Percentiles rank a stretch among this genome's conserved stretches.
Conservation (phyloP, 2,888 invertebrate genomes). For the Mantis religiosa region DNA sequence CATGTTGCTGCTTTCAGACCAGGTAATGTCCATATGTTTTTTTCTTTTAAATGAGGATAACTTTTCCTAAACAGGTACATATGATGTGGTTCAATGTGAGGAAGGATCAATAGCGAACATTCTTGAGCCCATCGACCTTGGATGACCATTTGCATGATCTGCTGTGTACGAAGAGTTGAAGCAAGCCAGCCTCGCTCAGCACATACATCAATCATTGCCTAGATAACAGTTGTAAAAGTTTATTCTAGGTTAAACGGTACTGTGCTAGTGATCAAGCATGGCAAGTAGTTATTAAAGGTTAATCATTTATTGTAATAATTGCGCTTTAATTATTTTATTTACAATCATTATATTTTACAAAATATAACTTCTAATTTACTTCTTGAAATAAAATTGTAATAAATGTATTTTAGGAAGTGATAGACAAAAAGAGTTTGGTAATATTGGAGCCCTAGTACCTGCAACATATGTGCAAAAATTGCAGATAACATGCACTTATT, state of each 20-base stretch:
- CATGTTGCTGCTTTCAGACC: constrained; percentile 53
- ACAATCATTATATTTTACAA: too few species aligned
- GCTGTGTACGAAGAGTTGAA: constrained; percentile 71
- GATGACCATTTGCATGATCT: constrained; percentile 82
- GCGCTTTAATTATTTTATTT: not conserved
- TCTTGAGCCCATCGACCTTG: constrained; percentile 86
- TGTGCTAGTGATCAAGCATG: not conserved
- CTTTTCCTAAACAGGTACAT: constrained; percentile 8
- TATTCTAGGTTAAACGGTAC: not conserved
- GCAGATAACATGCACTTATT: too few species aligned
- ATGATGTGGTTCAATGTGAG: constrained; percentile 61
- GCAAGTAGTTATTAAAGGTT: not conserved
- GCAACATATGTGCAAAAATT: too few species aligned
- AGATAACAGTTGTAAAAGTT: constrained; percentile 36
- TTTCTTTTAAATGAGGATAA: not conserved
- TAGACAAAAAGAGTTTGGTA: too few species aligned
- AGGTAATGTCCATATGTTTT: constrained; percentile 47
- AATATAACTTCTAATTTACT: too few species aligned
- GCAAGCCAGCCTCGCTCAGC: constrained; percentile 88
- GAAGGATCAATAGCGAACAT: constrained; percentile 70
- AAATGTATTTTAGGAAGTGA: too few species aligned
- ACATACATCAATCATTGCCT: constrained; percentile 95
- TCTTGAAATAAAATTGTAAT: too few species aligned
- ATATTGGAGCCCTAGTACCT: too few species aligned
- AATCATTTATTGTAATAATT: not conserved